Base-by-base conservation (phyloP, 2,888 invertebrate genomes). In the Drosophila eohydei region DNA sequence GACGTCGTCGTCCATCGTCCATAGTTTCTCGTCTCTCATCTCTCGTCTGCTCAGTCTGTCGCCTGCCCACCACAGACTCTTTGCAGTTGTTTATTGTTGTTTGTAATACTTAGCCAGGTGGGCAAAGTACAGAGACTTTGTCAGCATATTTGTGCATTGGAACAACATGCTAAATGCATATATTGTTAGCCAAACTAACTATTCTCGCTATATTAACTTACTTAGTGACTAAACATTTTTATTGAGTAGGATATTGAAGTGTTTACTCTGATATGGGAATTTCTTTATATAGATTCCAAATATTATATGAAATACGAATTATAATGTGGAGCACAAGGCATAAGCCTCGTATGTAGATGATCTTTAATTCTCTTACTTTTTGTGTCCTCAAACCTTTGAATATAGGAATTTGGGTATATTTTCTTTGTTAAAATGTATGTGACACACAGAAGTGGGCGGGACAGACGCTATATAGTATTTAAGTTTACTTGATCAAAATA, bases 1-100 rank as follows among this genome's bases (percentile, higher is more conserved):
- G 86, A 86, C 86, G 86, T 90, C 88, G 87, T 28, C 26, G 60
- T 57, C 55, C 59, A 65, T 57, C 58, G 69, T 64, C 67, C 46
- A 43, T 41, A 60, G 44, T 52, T 51, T 54, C 60, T 54, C 56
- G 34, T 36, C 55, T 51, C 38, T 14, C 51, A 14, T 26, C 51
- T 52, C 36, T 50, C 50, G 34, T 16, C 51, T 50, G 46, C 34
- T 51, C 34, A 7, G 60, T 32, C 57, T 61, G 36, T 26, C 21
- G 40, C 38, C 30, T 54, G 12, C 46, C 48, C 43, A 41, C 61
- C 74, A 52, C 57, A 55, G 44, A 26, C 63, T 60, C 57, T 54
- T 63, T 40, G 40, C 40, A 40, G 38, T 40, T 54, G 54, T 54
- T 54, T 54, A 54, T 40, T 40, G 54, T 81, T 81, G 72, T 81